A percentile compares a stretch with the other conserved stretches of the same genome.
These are phyloP conservation scores for Laothoe populi DNA, from an alignment of 2,888 invertebrate genomes.

Conservation along the genomic window DNA sequence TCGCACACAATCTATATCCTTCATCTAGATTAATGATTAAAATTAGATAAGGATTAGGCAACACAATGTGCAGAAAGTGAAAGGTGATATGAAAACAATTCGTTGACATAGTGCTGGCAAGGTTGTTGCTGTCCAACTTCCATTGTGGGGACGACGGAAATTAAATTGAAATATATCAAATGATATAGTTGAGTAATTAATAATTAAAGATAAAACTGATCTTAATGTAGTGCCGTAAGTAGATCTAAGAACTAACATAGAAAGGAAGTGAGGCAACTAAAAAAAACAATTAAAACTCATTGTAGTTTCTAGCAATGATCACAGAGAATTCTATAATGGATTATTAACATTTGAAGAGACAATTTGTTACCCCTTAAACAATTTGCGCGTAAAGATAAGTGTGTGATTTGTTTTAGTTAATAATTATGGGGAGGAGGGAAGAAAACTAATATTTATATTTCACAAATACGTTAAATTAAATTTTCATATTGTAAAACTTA, in stretches of 20 bases:
- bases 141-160: constrained; percentile 1
- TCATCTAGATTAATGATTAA: constrained; percentile 61
- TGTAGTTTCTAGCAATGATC: too few species aligned
- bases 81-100: constrained; percentile 57
- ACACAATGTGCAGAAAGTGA: constrained; percentile 61
- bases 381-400: too few species aligned
- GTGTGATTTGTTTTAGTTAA: too few species aligned
- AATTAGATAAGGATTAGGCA: constrained; percentile 65
- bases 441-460: too few species aligned
- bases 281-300: too few species aligned
- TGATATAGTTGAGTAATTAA: neutral
- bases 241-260: neutral
- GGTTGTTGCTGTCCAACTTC: constrained; percentile 10
- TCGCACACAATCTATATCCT: constrained; percentile 38
- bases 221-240: neutral
- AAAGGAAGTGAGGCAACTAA: neutral
- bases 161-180: constrained; percentile 9
- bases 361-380: too few species aligned
- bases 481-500: too few species aligned
- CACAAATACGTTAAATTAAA: too few species aligned
- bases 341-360: too few species aligned
- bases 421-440: too few species aligned
- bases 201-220: constrained; percentile 1
- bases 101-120: constrained; percentile 46
- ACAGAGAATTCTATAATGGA: too few species aligned